phyloP scores from a whole-genome alignment of 2,888 invertebrate genomes.

The Acleris sparsana region DNA sequence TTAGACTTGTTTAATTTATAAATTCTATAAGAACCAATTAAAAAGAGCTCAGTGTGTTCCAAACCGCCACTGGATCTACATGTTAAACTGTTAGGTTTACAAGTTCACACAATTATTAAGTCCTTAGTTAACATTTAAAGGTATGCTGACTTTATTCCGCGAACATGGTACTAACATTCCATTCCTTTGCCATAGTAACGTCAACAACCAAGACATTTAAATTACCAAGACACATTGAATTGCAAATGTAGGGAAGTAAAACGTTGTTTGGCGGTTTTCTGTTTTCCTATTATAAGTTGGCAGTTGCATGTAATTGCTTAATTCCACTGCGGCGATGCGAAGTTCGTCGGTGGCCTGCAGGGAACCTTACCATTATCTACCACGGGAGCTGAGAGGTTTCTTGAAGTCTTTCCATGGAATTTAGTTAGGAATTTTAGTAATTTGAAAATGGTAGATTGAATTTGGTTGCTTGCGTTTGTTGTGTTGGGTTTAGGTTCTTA shows the following conservation, averaged over 20 bases:
- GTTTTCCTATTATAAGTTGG: slow-evolving; percentile 64
- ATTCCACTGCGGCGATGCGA: slow-evolving; percentile 63
- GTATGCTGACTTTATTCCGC: neutral
- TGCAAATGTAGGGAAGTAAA: slow-evolving; percentile 69
- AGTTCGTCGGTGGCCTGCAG: slow-evolving; percentile 48
- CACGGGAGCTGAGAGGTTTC: slow-evolving; percentile 35
- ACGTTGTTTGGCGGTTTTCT: slow-evolving; percentile 68
- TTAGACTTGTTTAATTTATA: too few species aligned
- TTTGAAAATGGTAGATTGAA: neutral
- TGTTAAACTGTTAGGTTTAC: too few species aligned
- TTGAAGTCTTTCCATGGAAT: neutral
- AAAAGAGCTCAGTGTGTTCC: too few species aligned
- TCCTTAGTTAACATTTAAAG: neutral
- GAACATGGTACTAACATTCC: slow-evolving; percentile 13
- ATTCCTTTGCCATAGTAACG: slow-evolving; percentile 27
- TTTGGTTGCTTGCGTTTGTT: neutral
- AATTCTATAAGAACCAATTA: too few species aligned
- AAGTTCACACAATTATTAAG: neutral
- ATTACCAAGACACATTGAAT: slow-evolving; percentile 63
- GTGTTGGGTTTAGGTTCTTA: neutral
- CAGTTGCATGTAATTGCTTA: slow-evolving; percentile 76
- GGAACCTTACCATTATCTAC: slow-evolving; percentile 44
- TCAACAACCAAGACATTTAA: slow-evolving; percentile 44
- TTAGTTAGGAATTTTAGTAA: neutral
- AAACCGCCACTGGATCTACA: too few species aligned